Evolutionary conservation across 2,797 vertebrate species (phyloP), one percentile per base, ranked within the genome.

Genomic region (Vespertilio murinus): DNA sequence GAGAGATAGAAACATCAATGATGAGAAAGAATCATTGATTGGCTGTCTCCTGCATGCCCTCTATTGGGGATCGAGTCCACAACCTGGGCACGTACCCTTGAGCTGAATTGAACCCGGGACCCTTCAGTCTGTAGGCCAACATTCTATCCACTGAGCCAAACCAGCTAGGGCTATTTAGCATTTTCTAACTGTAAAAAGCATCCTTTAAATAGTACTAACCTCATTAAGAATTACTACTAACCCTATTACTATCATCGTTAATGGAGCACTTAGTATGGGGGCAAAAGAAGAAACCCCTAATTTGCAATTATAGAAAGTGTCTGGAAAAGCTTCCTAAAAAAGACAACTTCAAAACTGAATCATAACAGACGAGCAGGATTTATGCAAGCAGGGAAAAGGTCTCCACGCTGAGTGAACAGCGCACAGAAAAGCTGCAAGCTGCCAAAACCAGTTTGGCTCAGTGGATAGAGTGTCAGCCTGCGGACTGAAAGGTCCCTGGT

Each of bases 171-270:
- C 11, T 83, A 89, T 16, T 84, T 28, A 79, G 59, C 45, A 70
- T 87, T 88, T 87, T 54, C 49, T 61, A 77, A 88, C 30, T 59
- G 61, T 67, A 80, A 79, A 91, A 90, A 74, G 4, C 13, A 95
- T 40, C 61, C 79, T 91, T 91, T 79, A 88, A 83, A 52, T 25
- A 74, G 47, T 23, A 75, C 18, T 22, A 83, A 67, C 17, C 64
- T 67, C 64, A 33, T 67, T 67, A 67, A 75, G 35, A 73, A 82
- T 45, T 82, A 90, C 23, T 35, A 70, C 13, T 52, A 90, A 49
- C 23, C 74, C 16, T 70, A 40, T 70, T 80, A 40, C 77, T 47
- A 61, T 65, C n/a, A 77, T 10, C 74, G 8, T 75, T 93, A 30
- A 74, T 64, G 38, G 28, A 88, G 38, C 73, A 77, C 69, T 70